These are phyloP conservation scores for Oenanthe melanoleuca DNA, from an alignment of 2,113 vertebrate species.

Conservation along the genomic window DNA sequence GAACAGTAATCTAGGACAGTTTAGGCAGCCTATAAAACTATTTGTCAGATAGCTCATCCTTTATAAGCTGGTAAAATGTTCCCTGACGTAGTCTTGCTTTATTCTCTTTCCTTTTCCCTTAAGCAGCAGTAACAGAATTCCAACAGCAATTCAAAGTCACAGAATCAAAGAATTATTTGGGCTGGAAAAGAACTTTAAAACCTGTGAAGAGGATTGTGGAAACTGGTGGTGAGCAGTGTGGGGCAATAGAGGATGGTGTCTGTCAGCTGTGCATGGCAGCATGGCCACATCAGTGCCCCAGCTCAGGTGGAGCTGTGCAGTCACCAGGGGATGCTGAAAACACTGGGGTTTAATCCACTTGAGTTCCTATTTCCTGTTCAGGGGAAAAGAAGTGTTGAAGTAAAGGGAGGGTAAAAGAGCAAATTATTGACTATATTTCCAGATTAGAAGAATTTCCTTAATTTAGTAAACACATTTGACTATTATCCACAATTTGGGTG, in stretches of 20 bases:
- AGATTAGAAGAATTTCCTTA: background rate
- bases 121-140: background rate
- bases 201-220: background rate
- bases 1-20: background rate
- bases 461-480: background rate
- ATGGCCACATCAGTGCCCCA: background rate
- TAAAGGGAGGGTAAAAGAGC: background rate
- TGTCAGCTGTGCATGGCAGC: background rate
- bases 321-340: background rate
- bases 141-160: accelerated
- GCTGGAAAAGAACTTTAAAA: background rate
- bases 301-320: background rate
- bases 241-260: accelerated
- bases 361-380: background rate
- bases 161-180: background rate
- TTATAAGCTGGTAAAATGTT: background rate
- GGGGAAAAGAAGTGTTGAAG: background rate
- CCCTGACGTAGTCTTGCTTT: background rate
- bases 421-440: background rate
- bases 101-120: background rate
- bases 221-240: background rate
- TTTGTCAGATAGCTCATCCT: background rate
- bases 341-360: background rate
- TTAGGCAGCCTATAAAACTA: background rate
- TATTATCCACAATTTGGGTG: background rate